Evolutionary conservation across 2,888 invertebrate genomes (phyloP).

Genomic region (Drosophila kuntzei): DNA sequence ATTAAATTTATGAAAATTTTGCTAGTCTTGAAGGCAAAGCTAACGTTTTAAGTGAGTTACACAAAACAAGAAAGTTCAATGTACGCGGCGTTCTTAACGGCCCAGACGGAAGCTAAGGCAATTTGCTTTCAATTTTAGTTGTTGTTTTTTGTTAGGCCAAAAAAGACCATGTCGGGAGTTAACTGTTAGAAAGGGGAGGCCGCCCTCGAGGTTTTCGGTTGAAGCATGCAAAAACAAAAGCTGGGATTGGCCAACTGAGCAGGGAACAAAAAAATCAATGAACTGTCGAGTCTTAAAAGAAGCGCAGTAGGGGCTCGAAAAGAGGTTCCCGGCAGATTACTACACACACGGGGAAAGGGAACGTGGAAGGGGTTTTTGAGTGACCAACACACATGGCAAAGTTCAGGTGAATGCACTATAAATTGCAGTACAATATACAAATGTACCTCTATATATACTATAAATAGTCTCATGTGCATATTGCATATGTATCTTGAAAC

Average conservation of each 20-base stretch:
- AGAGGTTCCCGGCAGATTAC: conserved; percentile 44
- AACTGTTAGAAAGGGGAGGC: conserved; percentile 25
- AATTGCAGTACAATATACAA: conserved; percentile 46
- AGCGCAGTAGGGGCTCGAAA: conserved; percentile 28
- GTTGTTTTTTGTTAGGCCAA: conserved; percentile 23
- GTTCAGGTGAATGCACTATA: conserved; percentile 68
- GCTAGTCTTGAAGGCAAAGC: conserved; percentile 6
- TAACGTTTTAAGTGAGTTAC: conserved; percentile 15
- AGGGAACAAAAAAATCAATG: conserved; percentile 54
- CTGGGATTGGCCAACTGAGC: conserved; percentile 41
- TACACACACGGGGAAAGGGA: not conserved
- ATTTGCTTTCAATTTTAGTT: conserved; percentile 34
- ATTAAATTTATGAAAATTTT: conserved; percentile 29
- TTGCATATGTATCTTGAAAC: conserved; percentile 49
- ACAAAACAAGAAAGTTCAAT: conserved; percentile 44
- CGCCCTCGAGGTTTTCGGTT: conserved; percentile 15
- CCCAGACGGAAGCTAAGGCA: conserved; percentile 27
- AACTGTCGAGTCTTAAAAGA: conserved; percentile 36
- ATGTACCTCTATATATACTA: conserved; percentile 10
- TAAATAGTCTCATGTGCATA: conserved; percentile 8
- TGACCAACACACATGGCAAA: conserved; percentile 34
- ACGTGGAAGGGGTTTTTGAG: conserved; percentile 7
- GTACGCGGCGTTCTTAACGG: conserved; percentile 37
- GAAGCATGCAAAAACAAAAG: conserved; percentile 33
- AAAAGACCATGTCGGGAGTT: conserved; percentile 19